Conservation (phyloP, 2,888 invertebrate species). For the Cylindroiulus punctatus region DNA sequence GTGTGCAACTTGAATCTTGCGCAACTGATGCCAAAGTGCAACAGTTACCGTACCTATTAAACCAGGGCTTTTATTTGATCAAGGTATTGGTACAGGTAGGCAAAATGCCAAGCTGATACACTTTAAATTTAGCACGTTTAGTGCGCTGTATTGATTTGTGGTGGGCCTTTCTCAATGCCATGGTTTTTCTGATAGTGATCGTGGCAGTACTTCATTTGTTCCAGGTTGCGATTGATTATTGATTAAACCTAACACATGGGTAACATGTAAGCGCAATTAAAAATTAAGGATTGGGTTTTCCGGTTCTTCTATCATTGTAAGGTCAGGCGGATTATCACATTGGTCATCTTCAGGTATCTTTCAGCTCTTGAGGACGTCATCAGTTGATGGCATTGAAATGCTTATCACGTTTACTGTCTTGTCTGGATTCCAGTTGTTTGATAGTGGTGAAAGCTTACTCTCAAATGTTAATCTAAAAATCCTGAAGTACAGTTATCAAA, state of each 20-base stretch:
- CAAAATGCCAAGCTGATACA: neutral
- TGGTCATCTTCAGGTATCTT: neutral
- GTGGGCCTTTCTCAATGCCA: neutral
- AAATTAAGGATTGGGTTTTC: neutral
- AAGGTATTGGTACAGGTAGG: neutral
- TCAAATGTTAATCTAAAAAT: no score
- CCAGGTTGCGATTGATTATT: constrained; percentile 24
- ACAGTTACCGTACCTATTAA: neutral
- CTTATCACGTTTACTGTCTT: no score
- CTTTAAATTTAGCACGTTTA: neutral
- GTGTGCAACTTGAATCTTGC: neutral
- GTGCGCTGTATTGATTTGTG: neutral
- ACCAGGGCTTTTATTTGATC: neutral
- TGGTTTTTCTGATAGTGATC: constrained; percentile 1
- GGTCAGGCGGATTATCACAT: constrained; percentile 7
- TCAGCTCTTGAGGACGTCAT: neutral
- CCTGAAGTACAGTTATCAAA: no score
- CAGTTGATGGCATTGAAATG: neutral
- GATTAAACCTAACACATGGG: neutral
- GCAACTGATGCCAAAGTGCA: no score
- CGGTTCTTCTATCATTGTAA: neutral
- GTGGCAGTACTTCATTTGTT: neutral
- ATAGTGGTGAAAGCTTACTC: no score
- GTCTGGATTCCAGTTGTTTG: no score
- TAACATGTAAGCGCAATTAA: neutral